These are phyloP conservation scores for Sorex araneus DNA, from an alignment of 2,113 vertebrate species.

Conservation along the genomic window DNA sequence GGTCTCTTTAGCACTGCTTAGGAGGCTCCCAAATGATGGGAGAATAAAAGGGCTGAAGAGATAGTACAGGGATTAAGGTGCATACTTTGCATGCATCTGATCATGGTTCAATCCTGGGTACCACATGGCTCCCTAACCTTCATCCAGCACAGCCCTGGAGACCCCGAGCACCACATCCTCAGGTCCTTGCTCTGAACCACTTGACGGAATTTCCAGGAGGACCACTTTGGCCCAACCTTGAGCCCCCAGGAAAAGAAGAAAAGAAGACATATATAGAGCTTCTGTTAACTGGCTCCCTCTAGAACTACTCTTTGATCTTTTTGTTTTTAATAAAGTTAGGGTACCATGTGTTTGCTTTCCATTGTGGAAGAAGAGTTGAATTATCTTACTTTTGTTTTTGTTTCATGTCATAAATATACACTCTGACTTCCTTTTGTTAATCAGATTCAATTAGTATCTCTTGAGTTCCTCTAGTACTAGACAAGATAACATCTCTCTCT, in stretches of 20 bases:
- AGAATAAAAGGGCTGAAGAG: no score
- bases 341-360: constrained; percentile 20
- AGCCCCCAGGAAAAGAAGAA: background rate
- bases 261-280: background rate
- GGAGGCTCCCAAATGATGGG: no score
- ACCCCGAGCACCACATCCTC: background rate
- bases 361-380: background rate
- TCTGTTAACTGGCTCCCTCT: background rate
- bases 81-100: no score
- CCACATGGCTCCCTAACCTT: no score
- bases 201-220: background rate
- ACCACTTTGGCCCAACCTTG: background rate
- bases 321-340: background rate
- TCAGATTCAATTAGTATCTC: background rate
- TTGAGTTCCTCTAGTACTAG: background rate
- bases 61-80: no score
- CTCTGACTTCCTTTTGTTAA: background rate
- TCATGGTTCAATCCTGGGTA: no score
- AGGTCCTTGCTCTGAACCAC: background rate
- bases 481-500: background rate
- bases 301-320: background rate
- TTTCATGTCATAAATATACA: background rate
- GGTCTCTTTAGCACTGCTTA: no score
- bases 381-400: background rate
- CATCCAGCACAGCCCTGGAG: no score